Conservation (phyloP, 2,888 invertebrate genomes). For the Polyommatus iphigenia region DNA sequence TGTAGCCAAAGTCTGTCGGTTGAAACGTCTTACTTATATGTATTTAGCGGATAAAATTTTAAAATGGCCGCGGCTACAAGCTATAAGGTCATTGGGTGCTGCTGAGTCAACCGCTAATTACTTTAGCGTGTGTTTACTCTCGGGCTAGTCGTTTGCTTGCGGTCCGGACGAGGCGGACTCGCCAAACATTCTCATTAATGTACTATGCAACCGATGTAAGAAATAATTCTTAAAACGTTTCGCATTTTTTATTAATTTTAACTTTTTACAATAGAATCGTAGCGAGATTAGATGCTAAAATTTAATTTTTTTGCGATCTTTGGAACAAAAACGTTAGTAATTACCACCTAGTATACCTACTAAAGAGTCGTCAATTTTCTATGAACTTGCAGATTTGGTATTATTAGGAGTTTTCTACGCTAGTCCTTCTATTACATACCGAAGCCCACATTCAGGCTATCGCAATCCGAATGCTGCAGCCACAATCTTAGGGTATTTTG, state of each 20-base stretch:
- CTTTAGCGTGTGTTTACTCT: background rate
- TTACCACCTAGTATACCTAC: too few species aligned
- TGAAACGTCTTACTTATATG: background rate
- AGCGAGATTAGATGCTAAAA: too few species aligned
- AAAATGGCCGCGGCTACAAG: conserved; percentile 1
- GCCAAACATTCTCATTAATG: background rate
- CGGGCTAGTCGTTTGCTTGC: background rate
- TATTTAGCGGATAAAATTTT: background rate
- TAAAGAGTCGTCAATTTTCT: too few species aligned
- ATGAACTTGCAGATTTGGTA: background rate
- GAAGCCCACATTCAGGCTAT: background rate
- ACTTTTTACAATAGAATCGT: too few species aligned
- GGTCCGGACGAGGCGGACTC: background rate
- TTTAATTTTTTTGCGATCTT: too few species aligned
- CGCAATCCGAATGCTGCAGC: too few species aligned
- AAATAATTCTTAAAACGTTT: background rate
- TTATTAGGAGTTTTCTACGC: background rate
- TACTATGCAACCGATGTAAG: background rate
- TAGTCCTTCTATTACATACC: background rate
- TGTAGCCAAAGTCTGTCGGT: background rate
- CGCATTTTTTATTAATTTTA: background rate
- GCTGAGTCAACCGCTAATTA: background rate
- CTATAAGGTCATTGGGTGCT: background rate
- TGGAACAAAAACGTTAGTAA: too few species aligned
- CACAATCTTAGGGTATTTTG: too few species aligned